Evolutionary conservation across 2,113 vertebrate genomes (phyloP).

Genomic region (Platichthys flesus): DNA sequence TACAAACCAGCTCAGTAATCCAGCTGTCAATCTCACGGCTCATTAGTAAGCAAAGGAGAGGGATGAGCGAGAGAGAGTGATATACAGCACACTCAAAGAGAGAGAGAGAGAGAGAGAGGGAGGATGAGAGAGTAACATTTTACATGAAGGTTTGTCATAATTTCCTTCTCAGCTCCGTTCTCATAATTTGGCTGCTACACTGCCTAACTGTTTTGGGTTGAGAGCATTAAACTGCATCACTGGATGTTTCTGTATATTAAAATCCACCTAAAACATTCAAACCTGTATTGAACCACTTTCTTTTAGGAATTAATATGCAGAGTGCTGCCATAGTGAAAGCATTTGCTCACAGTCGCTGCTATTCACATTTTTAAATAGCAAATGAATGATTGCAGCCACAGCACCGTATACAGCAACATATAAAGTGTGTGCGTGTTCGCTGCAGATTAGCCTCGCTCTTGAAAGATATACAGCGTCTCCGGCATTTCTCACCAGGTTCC

Average conservation of each 20-base stretch:
- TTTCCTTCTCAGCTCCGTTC: not conserved
- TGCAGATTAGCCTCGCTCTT: constrained; percentile 61
- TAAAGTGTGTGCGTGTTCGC: constrained; percentile 36
- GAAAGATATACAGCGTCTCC: constrained; percentile 52
- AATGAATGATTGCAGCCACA: constrained; percentile 32
- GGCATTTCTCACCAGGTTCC: constrained; percentile 62
- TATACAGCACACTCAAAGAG: constrained; percentile 10
- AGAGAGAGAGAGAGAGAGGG: not conserved
- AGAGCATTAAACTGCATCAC: not conserved
- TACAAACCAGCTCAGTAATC: constrained; percentile 80
- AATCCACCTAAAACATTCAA: constrained; percentile 23
- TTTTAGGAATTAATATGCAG: not conserved
- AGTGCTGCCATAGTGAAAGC: not conserved
- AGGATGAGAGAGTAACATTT: not conserved
- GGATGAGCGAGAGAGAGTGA: constrained; percentile 19
- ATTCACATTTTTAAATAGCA: constrained; percentile 41
- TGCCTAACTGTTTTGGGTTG: not conserved
- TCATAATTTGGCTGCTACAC: not conserved
- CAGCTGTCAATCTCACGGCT: constrained; percentile 82
- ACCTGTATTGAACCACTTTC: constrained; percentile 1
- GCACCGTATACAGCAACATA: constrained; percentile 8
- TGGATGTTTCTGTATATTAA: not conserved
- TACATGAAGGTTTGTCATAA: not conserved
- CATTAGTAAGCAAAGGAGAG: constrained; percentile 75
- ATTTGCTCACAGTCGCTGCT: not conserved